Percentiles rank a stretch among this genome's conserved stretches.
Conservation (phyloP, 2,113 vertebrate species). For the Boleophthalmus pectinirostris region DNA sequence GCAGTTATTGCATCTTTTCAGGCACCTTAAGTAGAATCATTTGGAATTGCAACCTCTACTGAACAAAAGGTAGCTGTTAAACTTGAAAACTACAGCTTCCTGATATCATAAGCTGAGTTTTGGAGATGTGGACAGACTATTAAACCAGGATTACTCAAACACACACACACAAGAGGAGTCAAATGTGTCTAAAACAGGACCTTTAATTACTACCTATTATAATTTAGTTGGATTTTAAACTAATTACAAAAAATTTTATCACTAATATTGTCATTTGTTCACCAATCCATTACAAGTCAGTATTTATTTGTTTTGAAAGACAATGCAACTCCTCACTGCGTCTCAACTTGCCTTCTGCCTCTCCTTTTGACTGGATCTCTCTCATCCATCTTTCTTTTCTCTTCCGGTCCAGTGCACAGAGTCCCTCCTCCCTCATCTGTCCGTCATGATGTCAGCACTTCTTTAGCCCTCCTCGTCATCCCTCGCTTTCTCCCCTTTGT, state of each 20-base stretch:
- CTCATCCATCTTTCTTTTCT: conserved; percentile 11
- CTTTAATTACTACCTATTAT: no score
- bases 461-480: conserved; percentile 22
- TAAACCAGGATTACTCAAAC: no score
- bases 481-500: conserved; percentile 43
- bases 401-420: conserved; percentile 4
- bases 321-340: background rate
- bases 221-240: background rate
- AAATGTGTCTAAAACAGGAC: no score
- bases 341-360: conserved; percentile 13
- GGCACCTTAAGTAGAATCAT: no score
- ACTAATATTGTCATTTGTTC: background rate
- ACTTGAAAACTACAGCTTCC: no score
- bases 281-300: background rate
- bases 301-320: background rate
- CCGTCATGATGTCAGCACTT: conserved; percentile 49
- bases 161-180: no score
- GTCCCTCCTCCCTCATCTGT: conserved; percentile 20
- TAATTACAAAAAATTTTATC: background rate
- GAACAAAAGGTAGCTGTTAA: no score
- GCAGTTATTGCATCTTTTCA: no score
- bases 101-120: no score
- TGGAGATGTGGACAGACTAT: no score
- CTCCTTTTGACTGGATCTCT: background rate
- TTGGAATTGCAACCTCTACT: no score